Percentiles rank a stretch among this genome's conserved stretches.
Conservation (phyloP, 2,888 invertebrate genomes). For the Agelastica alni region DNA sequence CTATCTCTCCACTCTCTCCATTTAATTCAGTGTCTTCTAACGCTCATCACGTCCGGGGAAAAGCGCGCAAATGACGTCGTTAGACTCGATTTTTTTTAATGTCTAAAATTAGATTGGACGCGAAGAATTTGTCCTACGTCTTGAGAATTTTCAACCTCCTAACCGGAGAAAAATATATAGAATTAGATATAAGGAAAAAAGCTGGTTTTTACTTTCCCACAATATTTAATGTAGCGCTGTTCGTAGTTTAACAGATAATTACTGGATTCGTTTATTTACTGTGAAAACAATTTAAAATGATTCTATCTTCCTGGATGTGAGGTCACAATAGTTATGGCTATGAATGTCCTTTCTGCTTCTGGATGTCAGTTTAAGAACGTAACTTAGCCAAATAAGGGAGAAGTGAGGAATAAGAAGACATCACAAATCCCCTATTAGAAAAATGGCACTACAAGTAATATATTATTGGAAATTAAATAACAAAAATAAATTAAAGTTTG, state of each 20-base stretch:
- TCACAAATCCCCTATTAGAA: too few relatives aligned
- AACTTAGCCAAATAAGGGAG: too few relatives aligned
- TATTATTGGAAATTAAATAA: too few relatives aligned
- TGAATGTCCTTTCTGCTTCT: too few relatives aligned
- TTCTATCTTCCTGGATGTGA: too few relatives aligned
- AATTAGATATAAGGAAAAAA: background rate
- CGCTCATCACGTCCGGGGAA: slow-evolving; percentile 22
- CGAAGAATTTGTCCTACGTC: slow-evolving; percentile 22
- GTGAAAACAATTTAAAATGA: too few relatives aligned
- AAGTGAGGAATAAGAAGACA: too few relatives aligned
- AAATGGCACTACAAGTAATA: too few relatives aligned
- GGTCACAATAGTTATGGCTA: too few relatives aligned
- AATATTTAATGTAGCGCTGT: background rate
- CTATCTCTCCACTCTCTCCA: slow-evolving; percentile 16
- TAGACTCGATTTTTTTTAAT: slow-evolving; percentile 33
- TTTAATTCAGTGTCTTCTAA: slow-evolving; percentile 23
- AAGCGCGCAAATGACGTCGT: slow-evolving; percentile 27
- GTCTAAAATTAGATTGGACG: slow-evolving; percentile 33
- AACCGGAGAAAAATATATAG: slow-evolving; percentile 1
- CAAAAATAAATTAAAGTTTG: too few relatives aligned
- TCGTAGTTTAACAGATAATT: background rate
- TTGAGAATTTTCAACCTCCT: slow-evolving; percentile 18
- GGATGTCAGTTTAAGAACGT: too few relatives aligned
- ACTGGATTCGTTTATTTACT: too few relatives aligned
- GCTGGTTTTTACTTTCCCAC: background rate